These are phyloP conservation scores for Notolepis coatsorum DNA, from an alignment of 2,797 vertebrate species.

Conservation along the genomic window DNA sequence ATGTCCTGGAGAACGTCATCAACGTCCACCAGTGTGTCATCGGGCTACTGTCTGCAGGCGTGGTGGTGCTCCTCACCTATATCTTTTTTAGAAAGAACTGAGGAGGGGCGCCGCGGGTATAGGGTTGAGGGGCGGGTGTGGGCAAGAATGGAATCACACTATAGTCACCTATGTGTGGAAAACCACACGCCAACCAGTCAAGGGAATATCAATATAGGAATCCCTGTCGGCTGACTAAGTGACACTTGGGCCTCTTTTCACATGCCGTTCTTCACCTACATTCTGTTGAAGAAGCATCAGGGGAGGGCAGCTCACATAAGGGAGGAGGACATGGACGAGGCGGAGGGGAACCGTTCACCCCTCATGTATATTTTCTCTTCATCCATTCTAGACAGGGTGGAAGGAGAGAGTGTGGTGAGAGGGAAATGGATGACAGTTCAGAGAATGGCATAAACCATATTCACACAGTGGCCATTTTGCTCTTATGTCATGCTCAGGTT, in stretches of 20 bases:
- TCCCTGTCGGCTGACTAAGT: not conserved
- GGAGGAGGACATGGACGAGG: not conserved
- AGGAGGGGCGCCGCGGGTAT: not conserved
- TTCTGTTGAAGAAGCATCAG: not conserved
- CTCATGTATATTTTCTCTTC: too few species aligned
- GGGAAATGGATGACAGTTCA: not conserved
- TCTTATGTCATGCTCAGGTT: too few species aligned
- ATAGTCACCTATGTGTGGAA: not conserved
- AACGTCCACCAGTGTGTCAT: slow-evolving; percentile 81
- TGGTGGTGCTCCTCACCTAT: slow-evolving; percentile 78
- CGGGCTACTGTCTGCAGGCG: slow-evolving; percentile 72
- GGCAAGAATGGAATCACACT: not conserved
- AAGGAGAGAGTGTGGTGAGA: too few species aligned
- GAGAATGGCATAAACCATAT: not conserved
- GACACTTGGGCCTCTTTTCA: too few species aligned
- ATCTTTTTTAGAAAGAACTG: slow-evolving; percentile 81
- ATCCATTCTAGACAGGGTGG: too few species aligned
- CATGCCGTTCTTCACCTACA: too few species aligned
- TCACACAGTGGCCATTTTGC: too few species aligned
- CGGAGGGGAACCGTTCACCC: too few species aligned
- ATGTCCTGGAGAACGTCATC: slow-evolving; percentile 78
- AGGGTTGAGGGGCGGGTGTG: slow-evolving; percentile 20
- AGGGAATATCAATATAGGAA: not conserved
- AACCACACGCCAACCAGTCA: not conserved
- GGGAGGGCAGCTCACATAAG: not conserved